phyloP scores from a whole-genome alignment of 2,113 vertebrate genomes.

The Periophthalmus modestus region DNA sequence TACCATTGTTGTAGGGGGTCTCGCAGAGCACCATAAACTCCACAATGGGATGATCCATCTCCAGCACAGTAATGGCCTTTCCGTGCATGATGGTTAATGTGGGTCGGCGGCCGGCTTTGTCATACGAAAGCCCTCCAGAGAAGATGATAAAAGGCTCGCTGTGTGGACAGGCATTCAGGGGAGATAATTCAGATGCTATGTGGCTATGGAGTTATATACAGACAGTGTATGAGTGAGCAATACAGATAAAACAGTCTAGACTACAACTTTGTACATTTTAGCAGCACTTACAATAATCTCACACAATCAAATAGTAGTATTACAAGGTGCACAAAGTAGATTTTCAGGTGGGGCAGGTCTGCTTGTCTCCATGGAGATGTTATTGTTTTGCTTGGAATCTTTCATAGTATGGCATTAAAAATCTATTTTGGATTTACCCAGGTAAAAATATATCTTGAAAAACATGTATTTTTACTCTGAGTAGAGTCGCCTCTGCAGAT shows the following conservation, averaged over 20 bases:
- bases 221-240: neutral
- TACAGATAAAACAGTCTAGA: neutral
- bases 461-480: too few species aligned
- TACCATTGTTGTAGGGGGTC: constrained; percentile 96
- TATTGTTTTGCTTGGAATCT: too few species aligned
- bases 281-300: too few species aligned
- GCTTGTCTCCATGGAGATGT: too few species aligned
- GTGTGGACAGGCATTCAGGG: constrained; percentile 30
- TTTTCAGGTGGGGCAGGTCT: too few species aligned
- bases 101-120: constrained; percentile 91
- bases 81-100: constrained; percentile 98
- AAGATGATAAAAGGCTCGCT: constrained; percentile 97
- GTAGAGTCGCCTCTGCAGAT: too few species aligned
- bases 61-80: constrained; percentile 95
- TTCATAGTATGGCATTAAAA: too few species aligned
- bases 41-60: constrained; percentile 98
- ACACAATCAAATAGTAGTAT: too few species aligned
- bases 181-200: neutral
- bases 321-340: too few species aligned
- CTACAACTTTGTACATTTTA: neutral
- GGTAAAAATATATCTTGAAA: too few species aligned
- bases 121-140: constrained; percentile 94
- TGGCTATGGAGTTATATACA: neutral
- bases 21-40: constrained; percentile 98
- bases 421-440: too few species aligned